These are phyloP conservation scores for Syngnathus typhle DNA, from an alignment of 2,113 vertebrate genomes.

Conservation along the genomic window DNA sequence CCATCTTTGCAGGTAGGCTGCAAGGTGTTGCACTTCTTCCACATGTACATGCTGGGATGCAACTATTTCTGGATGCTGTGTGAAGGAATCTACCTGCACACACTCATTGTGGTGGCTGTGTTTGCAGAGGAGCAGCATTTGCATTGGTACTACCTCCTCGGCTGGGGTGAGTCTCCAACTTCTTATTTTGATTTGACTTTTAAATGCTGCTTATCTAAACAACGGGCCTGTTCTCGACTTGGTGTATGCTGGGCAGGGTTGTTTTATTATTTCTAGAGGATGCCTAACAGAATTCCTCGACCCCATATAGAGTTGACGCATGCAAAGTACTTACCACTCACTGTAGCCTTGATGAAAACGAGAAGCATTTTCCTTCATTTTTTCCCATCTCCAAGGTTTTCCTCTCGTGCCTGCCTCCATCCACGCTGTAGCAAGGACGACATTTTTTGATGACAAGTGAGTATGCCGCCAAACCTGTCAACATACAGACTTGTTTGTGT, in stretches of 20 bases:
- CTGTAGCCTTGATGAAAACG: neutral
- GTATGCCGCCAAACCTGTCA: slow-evolving; percentile 50
- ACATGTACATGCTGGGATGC: slow-evolving; percentile 94
- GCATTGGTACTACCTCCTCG: slow-evolving; percentile 94
- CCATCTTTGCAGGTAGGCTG: slow-evolving; percentile 77
- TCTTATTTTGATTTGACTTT: neutral
- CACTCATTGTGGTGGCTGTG: slow-evolving; percentile 88
- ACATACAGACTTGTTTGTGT: slow-evolving; percentile 17
- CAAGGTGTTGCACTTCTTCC: slow-evolving; percentile 91
- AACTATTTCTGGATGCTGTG: slow-evolving; percentile 99
- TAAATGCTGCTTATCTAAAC: neutral
- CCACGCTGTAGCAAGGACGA: slow-evolving; percentile 87
- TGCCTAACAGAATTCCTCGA: no score
- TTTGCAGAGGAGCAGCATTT: slow-evolving; percentile 86
- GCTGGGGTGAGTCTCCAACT: slow-evolving; percentile 85
- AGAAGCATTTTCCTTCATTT: neutral
- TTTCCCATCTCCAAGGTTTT: slow-evolving; percentile 73
- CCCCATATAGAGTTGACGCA: neutral
- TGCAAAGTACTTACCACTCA: neutral
- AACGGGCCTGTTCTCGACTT: no score
- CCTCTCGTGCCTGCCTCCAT: slow-evolving; percentile 88
- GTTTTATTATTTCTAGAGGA: neutral
- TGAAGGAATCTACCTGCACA: slow-evolving; percentile 95
- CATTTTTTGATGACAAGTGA: slow-evolving; percentile 97
- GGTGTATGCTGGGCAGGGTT: neutral